Conservation (phyloP, 1,140 invertebrate species). For the Diorhabda sublineata region DNA sequence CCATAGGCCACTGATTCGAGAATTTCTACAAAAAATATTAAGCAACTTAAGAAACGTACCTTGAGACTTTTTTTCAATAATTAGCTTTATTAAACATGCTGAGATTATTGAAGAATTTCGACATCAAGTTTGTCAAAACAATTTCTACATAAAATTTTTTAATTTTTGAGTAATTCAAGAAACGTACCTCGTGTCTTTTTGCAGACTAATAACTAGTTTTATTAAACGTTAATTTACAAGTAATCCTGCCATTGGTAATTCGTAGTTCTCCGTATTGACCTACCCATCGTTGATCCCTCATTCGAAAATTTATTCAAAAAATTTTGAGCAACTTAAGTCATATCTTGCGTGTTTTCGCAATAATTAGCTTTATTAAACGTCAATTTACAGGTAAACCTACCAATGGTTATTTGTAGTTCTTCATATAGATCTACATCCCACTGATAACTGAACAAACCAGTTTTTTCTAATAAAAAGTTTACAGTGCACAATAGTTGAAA, state of each 20-base stretch:
- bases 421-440: conserved; percentile 87
- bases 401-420: conserved; percentile 68
- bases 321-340: too few species aligned
- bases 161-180: too few species aligned
- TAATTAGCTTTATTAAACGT: conserved; percentile 81
- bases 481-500: conserved; percentile 72
- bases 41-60: too few species aligned
- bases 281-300: conserved; percentile 78
- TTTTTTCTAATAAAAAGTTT: conserved; percentile 51
- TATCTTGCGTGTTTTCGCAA: conserved; percentile 64
- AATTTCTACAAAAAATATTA: too few species aligned
- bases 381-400: conserved; percentile 68
- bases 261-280: conserved; percentile 82
- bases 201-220: conserved; percentile 80
- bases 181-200: conserved; percentile 63
- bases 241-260: conserved; percentile 61
- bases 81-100: too few species aligned
- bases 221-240: conserved; percentile 76
- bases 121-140: too few species aligned
- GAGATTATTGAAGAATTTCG: too few species aligned
- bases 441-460: conserved; percentile 71
- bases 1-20: too few species aligned
- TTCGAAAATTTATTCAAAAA: conserved; percentile 66
- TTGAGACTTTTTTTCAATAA: too few species aligned
- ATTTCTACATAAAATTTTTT: too few species aligned